Evolutionary conservation across 2,113 vertebrate genomes (phyloP), one percentile per base, ranked within the genome.

Genomic region (Sarotherodon lohbergeri): DNA sequence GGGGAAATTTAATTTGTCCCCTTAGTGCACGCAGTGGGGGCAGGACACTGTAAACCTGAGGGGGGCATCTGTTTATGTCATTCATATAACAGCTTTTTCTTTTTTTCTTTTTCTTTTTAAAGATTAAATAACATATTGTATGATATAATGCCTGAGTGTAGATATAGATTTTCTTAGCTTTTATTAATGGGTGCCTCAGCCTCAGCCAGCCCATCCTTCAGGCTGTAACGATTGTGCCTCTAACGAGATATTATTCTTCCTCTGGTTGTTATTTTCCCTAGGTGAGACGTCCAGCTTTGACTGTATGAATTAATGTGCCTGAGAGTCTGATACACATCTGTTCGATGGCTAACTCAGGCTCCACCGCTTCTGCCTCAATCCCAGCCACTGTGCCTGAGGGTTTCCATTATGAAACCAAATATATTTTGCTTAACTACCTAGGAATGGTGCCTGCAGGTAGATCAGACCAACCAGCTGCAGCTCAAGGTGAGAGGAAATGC

Each of bases 401-500:
- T 93, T 99, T 99, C 92, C 97, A 97, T 94, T 99, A 97, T 91
- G 98, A 99, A 96, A 99, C 98, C 89, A 97, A 97, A 89, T 98
- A 97, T 13, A 96, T 98, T 34, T 96, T 99, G 91, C 98, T 99
- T 94, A 98, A 96, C 95, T 99, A 98, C 95, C 93, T 99, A 95
- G 97, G 98, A 88, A 95, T 98, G 76, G 93, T 96, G 52, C 94
- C 97, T 27, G 95, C 95, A 48, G 87, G 95, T 59, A 96, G 95
- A 81, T 95, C 95, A 55, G 95, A 87, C 9, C 54, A 82, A 56
- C 57, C 91, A 41, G 83, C 93, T 46, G 5, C 82, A 84, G 76
- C 55, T 85, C 78, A 88, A 93, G 94, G 95, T 96, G 89, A 93
- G 92, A 66, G 36, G 11, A 61, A 29, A 12, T 59, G 8, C 7